A percentile compares a stretch with the other conserved stretches of the same genome.
Evolutionary conservation across 1,140 invertebrate genomes (phyloP).

Genomic region (Dreissena rostriformis): DNA sequence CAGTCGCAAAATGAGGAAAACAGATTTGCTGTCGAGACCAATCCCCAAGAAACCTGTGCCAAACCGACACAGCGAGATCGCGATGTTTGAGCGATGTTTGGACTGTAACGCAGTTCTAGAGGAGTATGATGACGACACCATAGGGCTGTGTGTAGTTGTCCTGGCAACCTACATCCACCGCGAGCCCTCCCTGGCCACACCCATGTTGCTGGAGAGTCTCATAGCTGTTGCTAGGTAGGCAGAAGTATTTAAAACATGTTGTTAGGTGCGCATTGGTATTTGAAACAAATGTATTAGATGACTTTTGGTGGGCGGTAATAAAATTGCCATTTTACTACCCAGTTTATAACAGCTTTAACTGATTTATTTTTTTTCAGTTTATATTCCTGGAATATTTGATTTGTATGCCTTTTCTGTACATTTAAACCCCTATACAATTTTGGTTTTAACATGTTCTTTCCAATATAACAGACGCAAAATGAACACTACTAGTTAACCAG

Average conservation of each 20-base stretch:
- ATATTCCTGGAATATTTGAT: no score
- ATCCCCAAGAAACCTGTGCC: conserved; percentile 64
- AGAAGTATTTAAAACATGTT: not conserved
- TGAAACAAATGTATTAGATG: no score
- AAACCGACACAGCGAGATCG: conserved; percentile 70
- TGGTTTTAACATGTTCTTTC: no score
- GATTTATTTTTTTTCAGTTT: no score
- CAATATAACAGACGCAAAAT: no score
- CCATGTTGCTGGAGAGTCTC: conserved; percentile 95
- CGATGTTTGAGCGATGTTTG: conserved; percentile 80
- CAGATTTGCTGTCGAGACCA: conserved; percentile 72
- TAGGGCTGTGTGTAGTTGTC: conserved; percentile 96
- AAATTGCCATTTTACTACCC: no score
- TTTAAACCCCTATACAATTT: no score
- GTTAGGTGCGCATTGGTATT: no score
- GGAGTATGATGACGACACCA: conserved; percentile 98
- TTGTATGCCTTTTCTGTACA: no score
- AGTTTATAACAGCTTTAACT: no score
- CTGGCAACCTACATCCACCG: conserved; percentile 97
- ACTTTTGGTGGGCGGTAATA: no score
- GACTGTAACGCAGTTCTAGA: conserved; percentile 88
- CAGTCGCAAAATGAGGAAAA: conserved; percentile 73
- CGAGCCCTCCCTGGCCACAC: conserved; percentile 95
- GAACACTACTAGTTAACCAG: no score
- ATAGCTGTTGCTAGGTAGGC: conserved; percentile 91